Evolutionary conservation across 2,113 vertebrate genomes (phyloP).

Genomic region (Chionomys nivalis): DNA sequence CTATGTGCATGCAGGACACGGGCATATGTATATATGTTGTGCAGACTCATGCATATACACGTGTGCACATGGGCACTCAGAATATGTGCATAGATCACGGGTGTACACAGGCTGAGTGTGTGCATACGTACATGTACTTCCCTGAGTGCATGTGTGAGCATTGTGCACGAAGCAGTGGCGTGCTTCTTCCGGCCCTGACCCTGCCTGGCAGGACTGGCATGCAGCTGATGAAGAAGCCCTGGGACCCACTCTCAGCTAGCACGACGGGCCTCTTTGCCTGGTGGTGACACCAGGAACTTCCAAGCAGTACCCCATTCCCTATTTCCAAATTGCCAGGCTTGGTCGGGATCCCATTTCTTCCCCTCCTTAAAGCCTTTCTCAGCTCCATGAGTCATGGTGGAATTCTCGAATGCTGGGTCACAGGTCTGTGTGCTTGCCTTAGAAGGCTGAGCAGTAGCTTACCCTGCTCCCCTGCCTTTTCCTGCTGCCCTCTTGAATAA

Average conservation of each 20-base stretch:
- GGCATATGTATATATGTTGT: too few relatives aligned
- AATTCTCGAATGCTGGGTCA: fast-evolving
- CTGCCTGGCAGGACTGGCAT: fast-evolving
- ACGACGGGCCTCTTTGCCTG: fast-evolving
- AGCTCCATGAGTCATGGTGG: fast-evolving
- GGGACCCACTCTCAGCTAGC: fast-evolving
- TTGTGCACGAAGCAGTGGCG: not conserved
- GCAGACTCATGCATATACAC: too few relatives aligned
- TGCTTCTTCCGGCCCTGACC: fast-evolving
- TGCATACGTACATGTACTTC: not conserved
- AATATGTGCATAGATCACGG: too few relatives aligned
- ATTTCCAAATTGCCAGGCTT: not conserved
- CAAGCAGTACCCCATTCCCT: fast-evolving
- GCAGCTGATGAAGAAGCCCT: fast-evolving
- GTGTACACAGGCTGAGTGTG: not conserved
- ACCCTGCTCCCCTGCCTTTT: too few relatives aligned
- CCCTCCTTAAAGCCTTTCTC: too few relatives aligned
- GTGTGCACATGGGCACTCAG: not conserved
- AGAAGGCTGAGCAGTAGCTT: fast-evolving
- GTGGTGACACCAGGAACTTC: fast-evolving
- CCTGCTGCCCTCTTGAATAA: fast-evolving
- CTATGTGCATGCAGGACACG: not conserved
- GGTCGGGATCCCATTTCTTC: not conserved
- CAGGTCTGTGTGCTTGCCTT: fast-evolving
- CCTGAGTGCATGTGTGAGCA: too few relatives aligned